These are phyloP conservation scores for Salmo trutta DNA, from an alignment of 2,797 vertebrate genomes.

Conservation along the genomic window DNA sequence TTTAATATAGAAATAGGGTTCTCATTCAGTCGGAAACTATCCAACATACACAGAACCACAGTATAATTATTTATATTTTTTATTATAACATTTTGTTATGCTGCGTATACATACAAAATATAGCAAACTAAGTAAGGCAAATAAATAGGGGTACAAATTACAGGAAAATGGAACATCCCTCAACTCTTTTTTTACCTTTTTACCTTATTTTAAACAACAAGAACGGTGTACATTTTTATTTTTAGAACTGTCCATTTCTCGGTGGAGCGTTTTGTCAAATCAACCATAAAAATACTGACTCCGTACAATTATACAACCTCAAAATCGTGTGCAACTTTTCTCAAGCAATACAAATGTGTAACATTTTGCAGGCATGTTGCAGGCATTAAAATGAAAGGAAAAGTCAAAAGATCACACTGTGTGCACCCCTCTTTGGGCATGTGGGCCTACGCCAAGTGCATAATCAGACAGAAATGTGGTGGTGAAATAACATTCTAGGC, in stretches of 20 bases:
- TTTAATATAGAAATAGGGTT: slow-evolving; percentile 52
- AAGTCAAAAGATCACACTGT: slow-evolving; percentile 51
- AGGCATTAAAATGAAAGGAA: slow-evolving; percentile 33
- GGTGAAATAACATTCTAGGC: slow-evolving; percentile 36
- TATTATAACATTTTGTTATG: slow-evolving; percentile 78
- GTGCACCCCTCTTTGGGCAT: slow-evolving; percentile 59
- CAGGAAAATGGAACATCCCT: slow-evolving; percentile 82
- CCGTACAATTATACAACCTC: slow-evolving; percentile 68
- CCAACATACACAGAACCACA: slow-evolving; percentile 71
- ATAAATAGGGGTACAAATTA: slow-evolving; percentile 93
- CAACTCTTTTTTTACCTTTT: slow-evolving; percentile 60
- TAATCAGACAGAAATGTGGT: slow-evolving; percentile 47
- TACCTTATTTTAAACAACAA: slow-evolving; percentile 67
- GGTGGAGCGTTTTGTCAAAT: slow-evolving; percentile 59
- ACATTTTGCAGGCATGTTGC: slow-evolving; percentile 46
- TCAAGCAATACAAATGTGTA: slow-evolving; percentile 60
- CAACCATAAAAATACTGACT: slow-evolving; percentile 72
- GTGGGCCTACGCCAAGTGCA: slow-evolving; percentile 57
- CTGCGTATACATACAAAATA: slow-evolving; percentile 86
- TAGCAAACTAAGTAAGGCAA: slow-evolving; percentile 91
- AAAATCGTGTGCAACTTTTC: slow-evolving; percentile 67
- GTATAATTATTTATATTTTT: slow-evolving; percentile 69
- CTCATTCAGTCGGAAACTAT: slow-evolving; percentile 69
- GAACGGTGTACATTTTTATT: slow-evolving; percentile 76
- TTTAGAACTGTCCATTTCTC: slow-evolving; percentile 79